phyloP scores from a whole-genome alignment of 1,140 invertebrate genomes.

The Steinernema khuongi region DNA sequence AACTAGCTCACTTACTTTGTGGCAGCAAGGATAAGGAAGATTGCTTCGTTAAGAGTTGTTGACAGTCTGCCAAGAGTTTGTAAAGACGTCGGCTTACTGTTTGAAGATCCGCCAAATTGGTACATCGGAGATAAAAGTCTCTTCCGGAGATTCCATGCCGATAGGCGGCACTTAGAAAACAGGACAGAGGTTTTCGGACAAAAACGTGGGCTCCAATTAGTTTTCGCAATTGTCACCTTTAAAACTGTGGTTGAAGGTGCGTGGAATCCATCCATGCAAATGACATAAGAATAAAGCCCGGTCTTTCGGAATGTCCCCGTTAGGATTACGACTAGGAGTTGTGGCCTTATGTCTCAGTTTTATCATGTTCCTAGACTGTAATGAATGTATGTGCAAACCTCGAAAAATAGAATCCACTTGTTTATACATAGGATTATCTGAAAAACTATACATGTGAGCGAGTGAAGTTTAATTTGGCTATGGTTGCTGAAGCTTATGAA shows the following conservation, averaged over 20 bases:
- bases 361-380: too few relatives aligned
- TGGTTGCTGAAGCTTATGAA: too few relatives aligned
- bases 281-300: too few relatives aligned
- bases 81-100: neutral
- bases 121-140: constrained; percentile 13
- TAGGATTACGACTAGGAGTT: too few relatives aligned
- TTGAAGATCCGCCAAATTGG: constrained; percentile 12
- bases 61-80: neutral
- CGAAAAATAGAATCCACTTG: too few relatives aligned
- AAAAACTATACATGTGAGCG: too few relatives aligned
- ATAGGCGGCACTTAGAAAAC: neutral
- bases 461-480: too few relatives aligned
- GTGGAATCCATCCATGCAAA: neutral
- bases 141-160: neutral
- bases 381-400: too few relatives aligned
- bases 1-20: neutral
- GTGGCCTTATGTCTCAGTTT: too few relatives aligned
- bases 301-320: too few relatives aligned
- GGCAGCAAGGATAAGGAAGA: neutral
- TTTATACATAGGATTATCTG: too few relatives aligned
- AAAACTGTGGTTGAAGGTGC: neutral
- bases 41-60: too few relatives aligned
- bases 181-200: neutral
- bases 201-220: neutral
- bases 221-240: neutral